phyloP scores from a whole-genome alignment of 2,113 vertebrate genomes.

The Helogale parvula region DNA sequence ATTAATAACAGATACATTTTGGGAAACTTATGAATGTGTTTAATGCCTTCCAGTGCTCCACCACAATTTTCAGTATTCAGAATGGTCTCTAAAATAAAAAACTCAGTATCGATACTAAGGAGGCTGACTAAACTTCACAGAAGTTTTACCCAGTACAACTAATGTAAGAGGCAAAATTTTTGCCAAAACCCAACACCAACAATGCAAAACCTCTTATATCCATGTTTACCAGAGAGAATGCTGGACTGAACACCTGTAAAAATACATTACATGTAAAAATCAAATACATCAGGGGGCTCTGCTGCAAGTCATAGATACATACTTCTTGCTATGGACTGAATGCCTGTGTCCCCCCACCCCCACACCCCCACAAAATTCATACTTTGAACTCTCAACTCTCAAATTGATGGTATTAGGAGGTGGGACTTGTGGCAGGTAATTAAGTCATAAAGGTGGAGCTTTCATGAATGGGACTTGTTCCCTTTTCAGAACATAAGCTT shows the following conservation, averaged over 20 bases:
- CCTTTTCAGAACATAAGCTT: neutral
- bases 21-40: neutral
- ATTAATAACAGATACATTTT: neutral
- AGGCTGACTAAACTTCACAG: neutral
- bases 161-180: neutral
- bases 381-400: neutral
- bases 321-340: neutral
- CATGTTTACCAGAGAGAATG: neutral
- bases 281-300: neutral
- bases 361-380: neutral
- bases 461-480: neutral
- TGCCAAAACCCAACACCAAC: neutral
- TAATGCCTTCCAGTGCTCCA: no score
- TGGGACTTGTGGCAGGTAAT: fast-evolving
- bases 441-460: neutral
- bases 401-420: neutral
- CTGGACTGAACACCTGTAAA: neutral
- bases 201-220: neutral
- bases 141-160: neutral
- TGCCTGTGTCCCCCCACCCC: no score
- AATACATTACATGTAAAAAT: neutral
- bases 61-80: no score
- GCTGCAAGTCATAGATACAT: neutral
- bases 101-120: neutral
- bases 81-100: no score